These are phyloP conservation scores for Sakesphorus luctuosus DNA, from an alignment of 2,113 vertebrate genomes.

Conservation along the genomic window DNA sequence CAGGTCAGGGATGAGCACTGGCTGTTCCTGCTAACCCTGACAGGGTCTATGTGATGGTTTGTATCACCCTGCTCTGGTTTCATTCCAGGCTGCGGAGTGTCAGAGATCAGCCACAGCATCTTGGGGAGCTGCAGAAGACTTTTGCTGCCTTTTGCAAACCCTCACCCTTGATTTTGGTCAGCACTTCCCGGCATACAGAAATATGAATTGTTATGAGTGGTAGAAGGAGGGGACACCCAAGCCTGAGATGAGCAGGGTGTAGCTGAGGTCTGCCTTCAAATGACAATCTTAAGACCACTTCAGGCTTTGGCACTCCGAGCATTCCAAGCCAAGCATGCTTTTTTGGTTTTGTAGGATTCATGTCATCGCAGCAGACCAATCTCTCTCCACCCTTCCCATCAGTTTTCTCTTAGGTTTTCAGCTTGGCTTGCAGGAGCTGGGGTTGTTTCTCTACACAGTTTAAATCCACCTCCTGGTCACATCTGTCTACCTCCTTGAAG, in stretches of 20 bases:
- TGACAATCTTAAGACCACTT: neutral
- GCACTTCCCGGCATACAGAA: neutral
- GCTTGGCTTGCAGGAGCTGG: neutral
- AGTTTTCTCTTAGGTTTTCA: neutral
- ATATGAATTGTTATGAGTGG: neutral
- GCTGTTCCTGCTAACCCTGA: neutral
- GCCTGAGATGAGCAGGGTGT: neutral
- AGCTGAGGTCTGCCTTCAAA: neutral
- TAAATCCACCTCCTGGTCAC: neutral
- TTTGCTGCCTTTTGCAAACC: neutral
- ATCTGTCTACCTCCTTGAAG: neutral
- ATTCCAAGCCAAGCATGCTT: neutral
- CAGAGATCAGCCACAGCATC: neutral
- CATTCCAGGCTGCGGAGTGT: rapidly evolving
- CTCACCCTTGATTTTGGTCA: neutral
- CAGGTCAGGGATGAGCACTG: neutral
- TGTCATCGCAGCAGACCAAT: neutral
- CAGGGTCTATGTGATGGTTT: neutral
- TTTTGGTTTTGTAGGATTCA: neutral
- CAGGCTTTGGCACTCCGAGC: neutral
- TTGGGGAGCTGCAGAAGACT: neutral
- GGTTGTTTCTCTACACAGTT: neutral
- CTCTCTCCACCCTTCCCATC: neutral
- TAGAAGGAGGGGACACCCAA: neutral
- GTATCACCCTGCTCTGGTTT: neutral